Conservation (phyloP, 2,888 invertebrate species). For the Synergus japonicus region DNA sequence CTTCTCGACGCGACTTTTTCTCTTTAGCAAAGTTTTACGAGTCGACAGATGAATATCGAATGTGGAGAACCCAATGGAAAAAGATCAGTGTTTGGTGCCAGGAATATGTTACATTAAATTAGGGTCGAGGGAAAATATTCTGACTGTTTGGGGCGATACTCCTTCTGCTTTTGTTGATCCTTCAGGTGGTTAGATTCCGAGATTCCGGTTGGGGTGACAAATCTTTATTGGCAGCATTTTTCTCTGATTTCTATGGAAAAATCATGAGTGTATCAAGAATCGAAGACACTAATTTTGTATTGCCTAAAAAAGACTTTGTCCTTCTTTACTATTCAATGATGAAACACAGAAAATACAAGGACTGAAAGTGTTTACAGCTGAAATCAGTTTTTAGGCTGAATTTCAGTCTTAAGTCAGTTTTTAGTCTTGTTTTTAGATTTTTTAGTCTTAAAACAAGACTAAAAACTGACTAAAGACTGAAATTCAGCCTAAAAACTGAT, state of each 20-base stretch:
- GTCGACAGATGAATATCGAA: background rate
- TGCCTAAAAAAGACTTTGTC: background rate
- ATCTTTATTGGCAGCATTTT: conserved; percentile 12
- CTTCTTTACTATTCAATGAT: background rate
- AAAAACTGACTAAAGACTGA: too few relatives aligned
- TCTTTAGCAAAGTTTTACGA: background rate
- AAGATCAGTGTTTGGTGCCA: background rate
- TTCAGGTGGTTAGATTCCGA: background rate
- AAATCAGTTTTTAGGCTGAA: too few relatives aligned
- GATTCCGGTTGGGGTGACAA: conserved; percentile 14
- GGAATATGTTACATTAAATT: background rate
- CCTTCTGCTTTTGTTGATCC: conserved; percentile 12
- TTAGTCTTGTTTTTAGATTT: too few relatives aligned
- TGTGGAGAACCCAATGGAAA: background rate
- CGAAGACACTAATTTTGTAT: background rate
- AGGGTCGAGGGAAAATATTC: background rate
- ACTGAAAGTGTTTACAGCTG: too few relatives aligned
- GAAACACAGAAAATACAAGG: too few relatives aligned
- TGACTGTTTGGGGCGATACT: background rate
- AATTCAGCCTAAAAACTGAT: too few relatives aligned
- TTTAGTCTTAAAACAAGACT: too few relatives aligned
- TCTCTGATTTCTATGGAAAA: background rate
- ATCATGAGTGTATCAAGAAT: background rate
- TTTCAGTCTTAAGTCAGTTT: too few relatives aligned
- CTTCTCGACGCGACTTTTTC: background rate